phyloP scores from a whole-genome alignment of 2,888 invertebrate species.

The Acanthacorydalis orientalis region DNA sequence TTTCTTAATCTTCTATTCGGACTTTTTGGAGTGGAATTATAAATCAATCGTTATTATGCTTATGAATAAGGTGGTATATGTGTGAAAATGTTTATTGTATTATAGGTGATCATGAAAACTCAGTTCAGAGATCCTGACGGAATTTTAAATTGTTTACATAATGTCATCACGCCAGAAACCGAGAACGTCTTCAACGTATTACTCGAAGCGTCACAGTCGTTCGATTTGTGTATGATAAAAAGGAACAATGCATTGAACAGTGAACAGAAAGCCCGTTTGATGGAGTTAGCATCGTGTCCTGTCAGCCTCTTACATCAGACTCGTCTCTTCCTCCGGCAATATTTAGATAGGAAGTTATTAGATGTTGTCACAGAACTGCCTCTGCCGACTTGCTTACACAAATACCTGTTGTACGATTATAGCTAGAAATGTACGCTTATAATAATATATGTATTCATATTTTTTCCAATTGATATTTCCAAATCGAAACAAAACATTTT shows the following conservation, averaged over 20 bases:
- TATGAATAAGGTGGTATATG: no score
- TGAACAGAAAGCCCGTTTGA: conserved; percentile 44
- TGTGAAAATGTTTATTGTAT: no score
- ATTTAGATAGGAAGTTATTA: conserved; percentile 38
- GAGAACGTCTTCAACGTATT: conserved; percentile 45
- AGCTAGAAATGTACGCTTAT: conserved; percentile 20
- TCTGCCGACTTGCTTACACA: conserved; percentile 44
- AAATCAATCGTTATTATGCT: no score
- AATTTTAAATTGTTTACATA: conserved; percentile 60
- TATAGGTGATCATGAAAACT: conserved; percentile 61
- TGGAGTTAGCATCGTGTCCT: conserved; percentile 48
- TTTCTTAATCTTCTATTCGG: no score
- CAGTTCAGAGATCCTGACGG: conserved; percentile 74
- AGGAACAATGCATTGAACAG: conserved; percentile 47
- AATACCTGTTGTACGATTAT: conserved; percentile 52
- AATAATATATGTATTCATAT: no score
- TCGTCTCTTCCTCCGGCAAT: conserved; percentile 38
- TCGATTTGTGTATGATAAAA: conserved; percentile 64
- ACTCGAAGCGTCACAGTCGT: conserved; percentile 57
- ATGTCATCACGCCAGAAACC: conserved; percentile 32
- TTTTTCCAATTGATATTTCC: no score
- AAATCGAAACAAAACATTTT: no score
- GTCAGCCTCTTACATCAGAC: conserved; percentile 47
- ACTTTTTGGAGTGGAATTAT: no score
- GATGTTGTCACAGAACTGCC: conserved; percentile 39